phyloP scores from a whole-genome alignment of 1,140 invertebrate species.

The Hyposmocoma kahamanoa region DNA sequence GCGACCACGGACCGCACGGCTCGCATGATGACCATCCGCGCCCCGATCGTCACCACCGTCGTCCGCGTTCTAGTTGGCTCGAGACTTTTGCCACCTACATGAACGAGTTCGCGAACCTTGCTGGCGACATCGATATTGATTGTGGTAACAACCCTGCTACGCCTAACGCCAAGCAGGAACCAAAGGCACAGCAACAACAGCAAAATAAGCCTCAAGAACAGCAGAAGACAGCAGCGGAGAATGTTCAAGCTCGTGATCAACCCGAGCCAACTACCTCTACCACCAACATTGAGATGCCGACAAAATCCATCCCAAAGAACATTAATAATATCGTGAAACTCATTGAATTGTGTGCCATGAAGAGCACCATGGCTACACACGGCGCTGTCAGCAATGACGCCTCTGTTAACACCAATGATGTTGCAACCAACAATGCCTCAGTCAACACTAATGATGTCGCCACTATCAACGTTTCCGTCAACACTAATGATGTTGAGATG shows the following conservation, averaged over 20 bases:
- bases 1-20: conserved; percentile 18
- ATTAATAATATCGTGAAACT: no score
- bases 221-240: background rate
- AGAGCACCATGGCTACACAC: no score
- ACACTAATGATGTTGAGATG: background rate
- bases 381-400: background rate
- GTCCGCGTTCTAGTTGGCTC: conserved; percentile 46
- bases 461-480: background rate
- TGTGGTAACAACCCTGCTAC: conserved; percentile 10
- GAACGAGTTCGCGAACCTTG: conserved; percentile 67
- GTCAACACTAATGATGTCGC: background rate
- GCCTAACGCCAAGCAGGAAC: conserved; percentile 7
- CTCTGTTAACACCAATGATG: background rate
- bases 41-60: conserved; percentile 14
- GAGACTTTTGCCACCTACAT: conserved; percentile 61
- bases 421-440: background rate
- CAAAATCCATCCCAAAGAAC: no score
- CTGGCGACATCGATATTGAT: conserved; percentile 48
- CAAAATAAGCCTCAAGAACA: background rate
- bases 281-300: no score
- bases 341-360: no score
- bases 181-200: background rate
- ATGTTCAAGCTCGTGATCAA: conserved; percentile 10
- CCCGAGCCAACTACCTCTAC: conserved; percentile 10
- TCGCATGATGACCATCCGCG: conserved; percentile 23